Evolutionary conservation across 2,113 vertebrate species (phyloP).

Genomic region (Psittacara wagleri): DNA sequence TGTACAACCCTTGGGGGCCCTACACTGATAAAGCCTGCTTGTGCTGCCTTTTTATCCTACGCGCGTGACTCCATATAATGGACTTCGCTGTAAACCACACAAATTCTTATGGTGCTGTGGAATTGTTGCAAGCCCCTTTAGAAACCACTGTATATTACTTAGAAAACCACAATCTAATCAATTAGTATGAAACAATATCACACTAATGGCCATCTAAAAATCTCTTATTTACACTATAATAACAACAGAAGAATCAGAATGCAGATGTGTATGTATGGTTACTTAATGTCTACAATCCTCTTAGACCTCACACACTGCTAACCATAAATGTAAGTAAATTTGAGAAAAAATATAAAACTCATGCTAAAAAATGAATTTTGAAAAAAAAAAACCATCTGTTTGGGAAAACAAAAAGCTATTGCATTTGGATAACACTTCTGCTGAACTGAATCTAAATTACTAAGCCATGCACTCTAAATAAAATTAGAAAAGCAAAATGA

Average conservation of each 20-base stretch:
- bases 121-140: slow-evolving; percentile 25
- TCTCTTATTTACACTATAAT: neutral
- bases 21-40: slow-evolving; percentile 65
- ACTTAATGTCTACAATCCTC: neutral
- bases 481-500: neutral
- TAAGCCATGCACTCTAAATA: neutral
- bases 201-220: slow-evolving; percentile 5
- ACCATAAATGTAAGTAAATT: neutral
- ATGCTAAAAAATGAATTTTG: neutral
- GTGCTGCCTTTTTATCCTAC: slow-evolving; percentile 69
- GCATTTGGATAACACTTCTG: neutral
- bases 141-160: neutral
- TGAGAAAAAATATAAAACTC: neutral
- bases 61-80: slow-evolving; percentile 51
- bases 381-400: neutral
- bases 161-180: slow-evolving; percentile 15
- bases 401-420: neutral
- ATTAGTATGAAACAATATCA: neutral
- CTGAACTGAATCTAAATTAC: neutral
- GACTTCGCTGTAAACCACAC: slow-evolving; percentile 51
- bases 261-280: neutral
- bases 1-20: slow-evolving; percentile 40
- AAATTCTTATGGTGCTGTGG: neutral
- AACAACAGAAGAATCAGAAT: neutral
- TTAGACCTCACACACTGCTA: neutral